Percentiles rank a stretch among this genome's conserved stretches.
Conservation (phyloP, 2,113 vertebrate species). For the Heloderma charlesbogerti region DNA sequence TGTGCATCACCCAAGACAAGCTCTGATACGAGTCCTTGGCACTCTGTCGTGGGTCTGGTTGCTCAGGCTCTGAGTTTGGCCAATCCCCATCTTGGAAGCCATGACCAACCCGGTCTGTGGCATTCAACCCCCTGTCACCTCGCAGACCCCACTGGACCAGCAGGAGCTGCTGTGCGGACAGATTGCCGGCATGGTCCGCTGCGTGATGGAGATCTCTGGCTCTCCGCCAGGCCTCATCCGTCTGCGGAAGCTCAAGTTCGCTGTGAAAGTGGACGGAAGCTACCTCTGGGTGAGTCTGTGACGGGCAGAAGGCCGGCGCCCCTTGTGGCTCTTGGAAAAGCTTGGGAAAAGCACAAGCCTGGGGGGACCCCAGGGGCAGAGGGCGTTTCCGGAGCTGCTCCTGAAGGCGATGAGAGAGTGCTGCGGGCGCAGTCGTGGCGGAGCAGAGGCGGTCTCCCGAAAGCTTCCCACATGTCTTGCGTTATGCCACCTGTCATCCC, state of each 20-base stretch:
- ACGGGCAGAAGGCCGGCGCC: background rate
- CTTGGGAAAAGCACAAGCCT: background rate
- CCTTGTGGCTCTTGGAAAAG: rapidly evolving
- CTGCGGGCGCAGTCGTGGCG: too few relatives aligned
- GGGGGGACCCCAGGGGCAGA: background rate
- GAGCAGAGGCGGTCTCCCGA: too few relatives aligned
- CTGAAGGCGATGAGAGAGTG: too few relatives aligned
- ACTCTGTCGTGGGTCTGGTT: background rate
- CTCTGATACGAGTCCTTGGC: background rate
- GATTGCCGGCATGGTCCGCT: slow-evolving; percentile 83
- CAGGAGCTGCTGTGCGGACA: slow-evolving; percentile 89
- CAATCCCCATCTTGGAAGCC: background rate
- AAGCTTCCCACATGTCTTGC: too few relatives aligned
- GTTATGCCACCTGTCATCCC: too few relatives aligned
- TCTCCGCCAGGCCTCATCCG: slow-evolving; percentile 76
- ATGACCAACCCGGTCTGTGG: rapidly evolving
- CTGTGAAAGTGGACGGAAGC: slow-evolving; percentile 75
- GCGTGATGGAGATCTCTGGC: slow-evolving; percentile 78
- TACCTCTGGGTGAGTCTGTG: slow-evolving; percentile 83
- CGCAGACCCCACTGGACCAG: slow-evolving; percentile 80
- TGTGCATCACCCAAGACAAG: too few relatives aligned
- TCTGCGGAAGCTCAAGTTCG: slow-evolving; percentile 84
- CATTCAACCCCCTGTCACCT: background rate
- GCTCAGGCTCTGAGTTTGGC: background rate
- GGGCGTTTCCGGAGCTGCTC: too few relatives aligned